phyloP scores from a whole-genome alignment of 2,888 invertebrate species.

The Meandrusa payeni region DNA sequence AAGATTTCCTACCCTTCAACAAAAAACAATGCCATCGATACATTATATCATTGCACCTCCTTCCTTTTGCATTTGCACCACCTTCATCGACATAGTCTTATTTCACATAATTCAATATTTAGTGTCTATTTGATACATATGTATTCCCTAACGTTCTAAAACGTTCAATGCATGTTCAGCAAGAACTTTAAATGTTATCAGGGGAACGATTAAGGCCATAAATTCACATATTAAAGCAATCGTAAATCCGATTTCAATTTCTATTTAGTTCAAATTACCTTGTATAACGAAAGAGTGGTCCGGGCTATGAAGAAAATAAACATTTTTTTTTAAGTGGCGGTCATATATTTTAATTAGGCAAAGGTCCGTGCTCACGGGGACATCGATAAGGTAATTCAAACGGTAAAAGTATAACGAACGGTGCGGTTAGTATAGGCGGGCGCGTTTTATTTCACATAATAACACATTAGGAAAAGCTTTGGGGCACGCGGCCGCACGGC shows the following conservation, averaged over 20 bases:
- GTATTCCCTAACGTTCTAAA: no score
- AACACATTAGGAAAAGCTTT: conserved; percentile 63
- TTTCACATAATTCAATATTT: no score
- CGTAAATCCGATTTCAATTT: conserved; percentile 25
- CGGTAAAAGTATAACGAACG: conserved; percentile 36
- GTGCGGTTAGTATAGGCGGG: conserved; percentile 42
- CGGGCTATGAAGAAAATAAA: conserved; percentile 45
- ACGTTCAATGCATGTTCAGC: no score
- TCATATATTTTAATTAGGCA: conserved; percentile 72
- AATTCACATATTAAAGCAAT: conserved; percentile 20
- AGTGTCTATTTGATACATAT: no score
- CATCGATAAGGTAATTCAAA: conserved; percentile 59
- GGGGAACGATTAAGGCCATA: conserved; percentile 11
- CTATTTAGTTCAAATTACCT: conserved; percentile 23
- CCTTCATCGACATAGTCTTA: no score
- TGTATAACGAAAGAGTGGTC: conserved; percentile 27
- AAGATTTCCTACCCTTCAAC: no score
- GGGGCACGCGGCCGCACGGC: conserved; percentile 46
- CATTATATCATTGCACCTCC: no score
- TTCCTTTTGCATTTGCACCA: no score
- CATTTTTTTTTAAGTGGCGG: conserved; percentile 56
- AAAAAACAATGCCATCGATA: no score
- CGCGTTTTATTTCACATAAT: conserved; percentile 73
- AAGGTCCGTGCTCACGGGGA: conserved; percentile 55
- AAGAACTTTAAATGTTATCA: neutral